phyloP scores from a whole-genome alignment of 2,888 invertebrate genomes.

The Thumatha senex region DNA sequence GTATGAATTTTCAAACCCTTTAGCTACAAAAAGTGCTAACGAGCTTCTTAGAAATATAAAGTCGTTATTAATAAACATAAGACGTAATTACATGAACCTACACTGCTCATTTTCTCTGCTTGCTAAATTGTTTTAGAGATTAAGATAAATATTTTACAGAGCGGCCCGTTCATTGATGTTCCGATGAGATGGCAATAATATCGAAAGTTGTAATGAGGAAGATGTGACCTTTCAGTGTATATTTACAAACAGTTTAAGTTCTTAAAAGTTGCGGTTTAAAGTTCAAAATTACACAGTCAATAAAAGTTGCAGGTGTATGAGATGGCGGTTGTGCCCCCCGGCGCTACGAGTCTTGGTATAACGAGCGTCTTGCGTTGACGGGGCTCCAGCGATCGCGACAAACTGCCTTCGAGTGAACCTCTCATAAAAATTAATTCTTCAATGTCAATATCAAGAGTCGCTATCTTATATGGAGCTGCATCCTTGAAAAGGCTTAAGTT shows the following conservation, averaged over 20 bases:
- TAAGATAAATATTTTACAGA: slow-evolving; percentile 74
- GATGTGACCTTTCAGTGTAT: slow-evolving; percentile 44
- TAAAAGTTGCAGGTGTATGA: slow-evolving; percentile 48
- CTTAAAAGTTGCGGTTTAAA: slow-evolving; percentile 39
- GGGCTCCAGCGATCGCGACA: slow-evolving; percentile 57
- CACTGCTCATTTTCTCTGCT: slow-evolving; percentile 39
- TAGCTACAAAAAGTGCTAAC: slow-evolving; percentile 31
- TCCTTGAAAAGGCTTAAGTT: slow-evolving; percentile 14
- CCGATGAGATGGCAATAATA: slow-evolving; percentile 67
- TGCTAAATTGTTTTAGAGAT: slow-evolving; percentile 59
- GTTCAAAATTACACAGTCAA: slow-evolving; percentile 50
- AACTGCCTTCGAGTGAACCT: slow-evolving; percentile 52
- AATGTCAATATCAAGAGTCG: slow-evolving; percentile 46
- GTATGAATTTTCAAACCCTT: slow-evolving; percentile 11
- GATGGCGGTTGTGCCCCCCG: slow-evolving; percentile 49
- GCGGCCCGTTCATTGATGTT: slow-evolving; percentile 65
- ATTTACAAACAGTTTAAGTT: slow-evolving; percentile 17
- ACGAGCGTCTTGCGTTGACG: slow-evolving; percentile 65
- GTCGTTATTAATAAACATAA: slow-evolving; percentile 46
- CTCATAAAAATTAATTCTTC: slow-evolving; percentile 59
- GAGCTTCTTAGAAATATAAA: slow-evolving; percentile 40
- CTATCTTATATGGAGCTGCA: slow-evolving; percentile 34
- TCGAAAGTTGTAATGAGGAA: slow-evolving; percentile 74
- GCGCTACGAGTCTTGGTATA: slow-evolving; percentile 71
- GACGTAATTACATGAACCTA: slow-evolving; percentile 44